phyloP scores from a whole-genome alignment of 2,797 vertebrate species.

The Channallabes apus region DNA sequence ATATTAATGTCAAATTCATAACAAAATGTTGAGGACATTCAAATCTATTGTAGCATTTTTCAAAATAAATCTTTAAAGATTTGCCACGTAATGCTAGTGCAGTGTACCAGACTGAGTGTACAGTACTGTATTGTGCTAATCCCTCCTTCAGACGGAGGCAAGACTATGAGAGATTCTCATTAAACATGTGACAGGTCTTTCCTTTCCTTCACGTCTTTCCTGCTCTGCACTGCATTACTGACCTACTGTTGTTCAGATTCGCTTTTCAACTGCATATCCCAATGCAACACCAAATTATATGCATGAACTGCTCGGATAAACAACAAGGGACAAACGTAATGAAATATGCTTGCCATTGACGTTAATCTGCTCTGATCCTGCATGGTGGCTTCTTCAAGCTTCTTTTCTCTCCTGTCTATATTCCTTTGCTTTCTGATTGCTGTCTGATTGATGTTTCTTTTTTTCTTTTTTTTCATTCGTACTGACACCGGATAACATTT shows the following conservation, averaged over 20 bases:
- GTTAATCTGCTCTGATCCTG: conserved; percentile 74
- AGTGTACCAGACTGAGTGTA: not conserved
- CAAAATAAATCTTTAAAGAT: not conserved
- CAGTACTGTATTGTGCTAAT: not conserved
- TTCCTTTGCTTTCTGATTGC: not conserved
- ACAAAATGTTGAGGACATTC: conserved; percentile 16
- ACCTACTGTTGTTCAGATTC: conserved; percentile 3
- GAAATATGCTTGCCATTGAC: conserved; percentile 92
- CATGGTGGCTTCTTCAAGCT: not conserved
- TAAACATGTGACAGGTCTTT: conserved; percentile 64
- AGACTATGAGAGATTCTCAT: conserved; percentile 27
- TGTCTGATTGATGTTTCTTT: not conserved
- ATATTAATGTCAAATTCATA: conserved; percentile 32
- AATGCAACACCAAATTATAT: conserved; percentile 44
- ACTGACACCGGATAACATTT: not conserved
- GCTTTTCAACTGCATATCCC: conserved; percentile 20
- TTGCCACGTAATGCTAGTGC: not conserved
- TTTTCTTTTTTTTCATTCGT: not conserved
- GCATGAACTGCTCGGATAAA: conserved; percentile 70
- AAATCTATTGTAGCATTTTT: not conserved
- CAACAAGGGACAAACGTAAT: conserved; percentile 54
- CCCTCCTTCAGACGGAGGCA: not conserved
- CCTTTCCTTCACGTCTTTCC: conserved; percentile 19
- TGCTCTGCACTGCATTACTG: conserved; percentile 25
- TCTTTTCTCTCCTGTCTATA: not conserved